Conservation (phyloP, 2,888 invertebrate species). For the Aspidiotus destructor region DNA sequence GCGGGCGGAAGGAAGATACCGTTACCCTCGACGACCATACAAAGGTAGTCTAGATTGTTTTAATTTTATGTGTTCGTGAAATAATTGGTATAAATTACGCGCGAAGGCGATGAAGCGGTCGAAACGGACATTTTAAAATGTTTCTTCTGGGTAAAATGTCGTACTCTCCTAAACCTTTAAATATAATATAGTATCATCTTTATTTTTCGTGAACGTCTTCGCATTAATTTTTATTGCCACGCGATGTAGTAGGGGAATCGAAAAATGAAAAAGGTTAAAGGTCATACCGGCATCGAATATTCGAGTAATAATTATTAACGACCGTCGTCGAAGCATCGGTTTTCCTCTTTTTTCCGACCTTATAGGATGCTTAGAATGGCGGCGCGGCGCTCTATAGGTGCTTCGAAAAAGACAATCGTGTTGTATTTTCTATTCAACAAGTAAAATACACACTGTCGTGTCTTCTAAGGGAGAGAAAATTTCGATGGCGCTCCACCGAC, state of each 20-base stretch:
- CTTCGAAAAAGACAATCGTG: no score
- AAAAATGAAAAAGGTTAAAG: neutral
- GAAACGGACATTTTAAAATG: neutral
- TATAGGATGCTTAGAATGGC: no score
- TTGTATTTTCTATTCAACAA: no score
- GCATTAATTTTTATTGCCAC: conserved; percentile 22
- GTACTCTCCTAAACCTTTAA: no score
- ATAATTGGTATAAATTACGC: neutral
- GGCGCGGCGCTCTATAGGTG: no score
- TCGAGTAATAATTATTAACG: neutral
- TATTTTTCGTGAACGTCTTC: conserved; percentile 14
- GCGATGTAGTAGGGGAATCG: neutral
- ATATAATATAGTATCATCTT: neutral
- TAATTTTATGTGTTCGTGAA: neutral
- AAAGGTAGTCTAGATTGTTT: neutral
- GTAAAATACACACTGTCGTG: no score
- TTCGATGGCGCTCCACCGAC: no score
- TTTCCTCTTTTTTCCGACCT: no score
- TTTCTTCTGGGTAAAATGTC: neutral
- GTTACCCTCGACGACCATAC: neutral
- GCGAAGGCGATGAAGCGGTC: neutral
- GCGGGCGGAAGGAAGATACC: neutral
- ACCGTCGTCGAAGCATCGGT: neutral
- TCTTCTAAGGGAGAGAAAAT: no score
- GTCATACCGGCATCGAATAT: neutral